A percentile compares a stretch with the other conserved stretches of the same genome.
These are phyloP conservation scores for Macrobrachium rosenbergii DNA, from an alignment of 1,140 invertebrate genomes.

Conservation along the genomic window DNA sequence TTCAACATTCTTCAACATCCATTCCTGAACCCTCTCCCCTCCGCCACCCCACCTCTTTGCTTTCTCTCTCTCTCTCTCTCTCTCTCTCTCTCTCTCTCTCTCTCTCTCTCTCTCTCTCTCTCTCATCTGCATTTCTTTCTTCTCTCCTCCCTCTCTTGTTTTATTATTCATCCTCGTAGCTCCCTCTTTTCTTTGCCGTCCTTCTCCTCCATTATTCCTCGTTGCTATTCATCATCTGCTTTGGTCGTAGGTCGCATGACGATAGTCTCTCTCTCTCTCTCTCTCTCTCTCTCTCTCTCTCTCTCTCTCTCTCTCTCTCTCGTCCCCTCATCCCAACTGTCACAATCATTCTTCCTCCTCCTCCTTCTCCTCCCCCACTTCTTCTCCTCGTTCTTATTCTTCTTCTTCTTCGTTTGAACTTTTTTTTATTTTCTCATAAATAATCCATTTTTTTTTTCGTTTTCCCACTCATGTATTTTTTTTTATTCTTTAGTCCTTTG, in stretches of 20 bases:
- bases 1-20: too few species aligned
- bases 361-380: too few species aligned
- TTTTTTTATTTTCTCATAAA: background rate
- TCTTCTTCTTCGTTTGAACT: background rate
- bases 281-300: constrained; percentile 31
- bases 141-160: too few species aligned
- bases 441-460: background rate
- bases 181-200: constrained; percentile 5
- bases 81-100: too few species aligned
- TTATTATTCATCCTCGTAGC: too few species aligned
- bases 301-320: constrained; percentile 30
- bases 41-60: too few species aligned
- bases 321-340: background rate
- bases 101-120: too few species aligned
- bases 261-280: constrained; percentile 26
- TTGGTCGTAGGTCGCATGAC: background rate
- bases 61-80: too few species aligned
- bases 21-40: too few species aligned
- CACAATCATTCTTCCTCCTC: background rate
- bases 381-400: too few species aligned
- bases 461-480: background rate
- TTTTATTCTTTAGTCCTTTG: background rate
- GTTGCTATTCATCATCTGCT: background rate
- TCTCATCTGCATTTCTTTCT: too few species aligned
- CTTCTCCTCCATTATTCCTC: background rate